phyloP scores from a whole-genome alignment of 2,797 vertebrate genomes.

The Cyclura pinguis region DNA sequence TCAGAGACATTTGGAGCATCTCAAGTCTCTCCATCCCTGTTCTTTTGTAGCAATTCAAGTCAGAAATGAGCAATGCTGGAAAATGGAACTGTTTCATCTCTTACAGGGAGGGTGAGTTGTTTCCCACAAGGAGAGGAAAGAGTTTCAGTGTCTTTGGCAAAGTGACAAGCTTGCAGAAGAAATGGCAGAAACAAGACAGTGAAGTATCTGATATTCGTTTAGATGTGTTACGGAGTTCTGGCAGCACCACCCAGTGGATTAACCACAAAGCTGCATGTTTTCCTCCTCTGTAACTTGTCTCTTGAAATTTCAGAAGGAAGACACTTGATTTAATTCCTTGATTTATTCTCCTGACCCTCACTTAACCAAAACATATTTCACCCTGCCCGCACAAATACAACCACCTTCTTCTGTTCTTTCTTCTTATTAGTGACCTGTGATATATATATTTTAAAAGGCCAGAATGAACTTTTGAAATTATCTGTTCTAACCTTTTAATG shows the following conservation, averaged over 20 bases:
- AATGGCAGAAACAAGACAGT: background rate
- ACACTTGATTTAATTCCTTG: fast-evolving
- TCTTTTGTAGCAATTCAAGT: background rate
- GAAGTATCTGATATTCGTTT: background rate
- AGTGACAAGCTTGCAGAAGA: background rate
- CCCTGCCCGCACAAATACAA: fast-evolving
- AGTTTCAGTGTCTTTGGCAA: background rate
- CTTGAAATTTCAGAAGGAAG: fast-evolving
- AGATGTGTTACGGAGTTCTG: conserved; percentile 61
- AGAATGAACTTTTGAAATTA: conserved; percentile 10
- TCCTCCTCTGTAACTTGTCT: fast-evolving
- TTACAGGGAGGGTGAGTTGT: background rate
- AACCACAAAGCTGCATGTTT: conserved; percentile 43
- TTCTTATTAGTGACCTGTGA: conserved; percentile 15
- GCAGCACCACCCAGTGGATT: conserved; percentile 72
- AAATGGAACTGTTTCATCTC: too few relatives aligned
- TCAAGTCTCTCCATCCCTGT: background rate
- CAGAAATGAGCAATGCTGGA: background rate
- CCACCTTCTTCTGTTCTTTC: background rate
- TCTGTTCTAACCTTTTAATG: background rate
- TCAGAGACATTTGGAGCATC: background rate
- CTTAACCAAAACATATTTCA: background rate
- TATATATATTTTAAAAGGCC: conserved; percentile 24
- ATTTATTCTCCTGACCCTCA: fast-evolving
- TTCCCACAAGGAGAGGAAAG: too few relatives aligned